Conservation (phyloP, 92 coral and sea anemone genomes). For the Phenganax subtilis region DNA sequence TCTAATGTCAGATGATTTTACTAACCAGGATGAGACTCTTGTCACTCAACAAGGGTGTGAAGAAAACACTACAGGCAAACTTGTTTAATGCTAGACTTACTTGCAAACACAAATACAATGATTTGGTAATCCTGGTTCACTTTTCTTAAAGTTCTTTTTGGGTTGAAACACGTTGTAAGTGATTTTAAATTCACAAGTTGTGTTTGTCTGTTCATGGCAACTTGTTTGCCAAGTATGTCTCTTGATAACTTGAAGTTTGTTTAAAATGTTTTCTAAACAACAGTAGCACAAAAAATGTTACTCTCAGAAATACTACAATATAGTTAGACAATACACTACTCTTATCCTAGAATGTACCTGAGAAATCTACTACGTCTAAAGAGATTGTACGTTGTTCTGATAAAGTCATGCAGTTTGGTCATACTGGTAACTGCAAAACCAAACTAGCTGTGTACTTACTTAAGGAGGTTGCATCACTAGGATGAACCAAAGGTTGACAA, state of each 20-base stretch:
- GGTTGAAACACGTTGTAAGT: constrained; percentile 93
- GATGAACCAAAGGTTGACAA: constrained; percentile 70
- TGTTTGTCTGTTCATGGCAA: background rate
- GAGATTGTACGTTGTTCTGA: no score
- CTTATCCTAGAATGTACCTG: no score
- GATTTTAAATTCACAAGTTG: constrained; percentile 22
- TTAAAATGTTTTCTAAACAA: constrained; percentile 32
- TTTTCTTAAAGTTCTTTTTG: constrained; percentile 67
- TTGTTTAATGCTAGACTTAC: constrained; percentile 37
- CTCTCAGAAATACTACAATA: background rate
- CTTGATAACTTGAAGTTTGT: constrained; percentile 30
- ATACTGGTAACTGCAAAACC: no score
- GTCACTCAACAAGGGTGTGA: no score
- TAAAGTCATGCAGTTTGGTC: no score
- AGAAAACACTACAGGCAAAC: no score
- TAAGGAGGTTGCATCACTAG: constrained; percentile 76
- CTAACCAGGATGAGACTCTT: no score
- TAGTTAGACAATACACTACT: no score
- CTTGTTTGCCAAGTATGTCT: constrained; percentile 4
- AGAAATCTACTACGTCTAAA: no score
- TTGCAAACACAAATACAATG: constrained; percentile 79
- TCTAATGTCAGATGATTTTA: no score
- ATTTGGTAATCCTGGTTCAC: constrained; percentile 73
- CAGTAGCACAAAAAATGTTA: no score
- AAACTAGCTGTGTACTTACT: constrained; percentile 39